A percentile compares a stretch with the other conserved stretches of the same genome.
Conservation (phyloP, 2,797 vertebrate genomes). For the Chrysocyon brachyurus region DNA sequence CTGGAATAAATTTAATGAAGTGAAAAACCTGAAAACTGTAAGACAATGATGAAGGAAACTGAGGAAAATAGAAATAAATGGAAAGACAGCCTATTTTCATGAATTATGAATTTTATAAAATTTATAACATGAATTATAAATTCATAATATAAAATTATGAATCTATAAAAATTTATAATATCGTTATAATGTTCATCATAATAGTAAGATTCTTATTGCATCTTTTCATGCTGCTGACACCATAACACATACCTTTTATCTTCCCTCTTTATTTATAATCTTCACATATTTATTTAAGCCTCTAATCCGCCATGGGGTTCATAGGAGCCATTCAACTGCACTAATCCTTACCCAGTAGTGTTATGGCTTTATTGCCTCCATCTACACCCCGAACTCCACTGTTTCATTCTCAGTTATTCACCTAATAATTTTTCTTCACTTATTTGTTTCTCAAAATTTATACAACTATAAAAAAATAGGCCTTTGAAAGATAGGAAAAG, state of each 20-base stretch:
- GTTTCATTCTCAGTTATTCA: not conserved
- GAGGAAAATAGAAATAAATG: not conserved
- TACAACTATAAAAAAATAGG: not conserved
- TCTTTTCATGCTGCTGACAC: not conserved
- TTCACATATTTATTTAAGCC: not conserved
- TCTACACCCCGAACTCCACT: not conserved
- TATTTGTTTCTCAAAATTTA: slow-evolving; percentile 11
- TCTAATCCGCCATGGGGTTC: not conserved
- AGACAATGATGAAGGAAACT: not conserved
- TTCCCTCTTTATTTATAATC: not conserved
- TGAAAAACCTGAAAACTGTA: not conserved
- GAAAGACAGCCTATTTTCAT: not conserved
- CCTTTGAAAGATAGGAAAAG: not conserved
- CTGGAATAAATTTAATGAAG: not conserved
- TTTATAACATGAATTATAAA: too few species aligned
- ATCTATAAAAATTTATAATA: not conserved
- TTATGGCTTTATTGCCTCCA: not conserved
- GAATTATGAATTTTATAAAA: not conserved
- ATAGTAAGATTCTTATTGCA: not conserved
- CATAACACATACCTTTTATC: not conserved
- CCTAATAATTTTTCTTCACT: not conserved
- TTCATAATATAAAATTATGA: not conserved
- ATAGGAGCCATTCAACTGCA: not conserved
- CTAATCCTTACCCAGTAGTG: not conserved
- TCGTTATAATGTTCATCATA: not conserved